Evolutionary conservation across 2,797 vertebrate species (phyloP).

Genomic region (Prunella strophiata): DNA sequence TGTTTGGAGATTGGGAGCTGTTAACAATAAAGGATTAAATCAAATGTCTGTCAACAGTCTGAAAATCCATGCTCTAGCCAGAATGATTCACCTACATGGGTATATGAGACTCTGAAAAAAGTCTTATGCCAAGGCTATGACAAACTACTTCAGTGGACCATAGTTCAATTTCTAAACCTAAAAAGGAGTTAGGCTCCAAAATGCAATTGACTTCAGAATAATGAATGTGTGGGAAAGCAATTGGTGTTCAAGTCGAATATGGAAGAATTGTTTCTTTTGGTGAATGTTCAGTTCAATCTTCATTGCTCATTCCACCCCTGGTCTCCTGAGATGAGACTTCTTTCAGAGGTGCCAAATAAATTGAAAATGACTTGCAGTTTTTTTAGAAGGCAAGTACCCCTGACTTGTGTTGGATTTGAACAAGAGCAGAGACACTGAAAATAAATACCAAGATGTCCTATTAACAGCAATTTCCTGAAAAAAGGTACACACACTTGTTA

Average conservation of each 20-base stretch:
- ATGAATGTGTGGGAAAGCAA: background rate
- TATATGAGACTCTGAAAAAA: background rate
- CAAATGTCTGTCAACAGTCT: background rate
- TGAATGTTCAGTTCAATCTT: background rate
- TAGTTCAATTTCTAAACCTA: background rate
- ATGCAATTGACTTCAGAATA: background rate
- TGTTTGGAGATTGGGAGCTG: background rate
- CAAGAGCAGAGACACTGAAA: background rate
- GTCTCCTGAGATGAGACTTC: background rate
- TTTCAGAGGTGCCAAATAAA: background rate
- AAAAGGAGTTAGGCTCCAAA: background rate
- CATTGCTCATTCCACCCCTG: background rate
- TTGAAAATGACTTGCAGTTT: background rate
- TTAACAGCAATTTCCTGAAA: background rate
- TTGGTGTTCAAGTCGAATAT: background rate
- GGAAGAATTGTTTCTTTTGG: background rate
- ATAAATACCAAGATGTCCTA: background rate
- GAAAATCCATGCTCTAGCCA: background rate
- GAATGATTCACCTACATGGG: background rate
- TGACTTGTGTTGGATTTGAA: background rate
- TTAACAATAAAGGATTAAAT: background rate
- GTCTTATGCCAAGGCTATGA: background rate
- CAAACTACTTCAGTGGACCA: background rate
- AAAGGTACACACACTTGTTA: fast-evolving
- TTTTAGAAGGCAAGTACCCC: background rate